phyloP scores from a whole-genome alignment of 2,888 invertebrate genomes.

The Eubasilissa splendida region DNA sequence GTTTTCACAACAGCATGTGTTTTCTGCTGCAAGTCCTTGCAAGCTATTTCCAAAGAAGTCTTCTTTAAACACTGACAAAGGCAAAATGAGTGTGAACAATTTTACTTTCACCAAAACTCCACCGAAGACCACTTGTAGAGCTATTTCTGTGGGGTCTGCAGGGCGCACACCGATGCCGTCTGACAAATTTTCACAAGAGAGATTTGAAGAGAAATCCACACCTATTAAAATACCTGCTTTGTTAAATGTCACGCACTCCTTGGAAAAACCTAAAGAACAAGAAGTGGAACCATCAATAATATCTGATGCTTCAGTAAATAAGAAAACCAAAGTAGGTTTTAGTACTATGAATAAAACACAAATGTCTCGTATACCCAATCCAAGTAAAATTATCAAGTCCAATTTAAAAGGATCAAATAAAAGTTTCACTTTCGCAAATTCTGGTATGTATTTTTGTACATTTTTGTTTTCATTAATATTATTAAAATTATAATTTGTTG shows the following conservation, averaged over 20 bases:
- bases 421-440: conserved; percentile 68
- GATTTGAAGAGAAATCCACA: conserved; percentile 59
- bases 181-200: conserved; percentile 9
- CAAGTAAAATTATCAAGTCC: conserved; percentile 68
- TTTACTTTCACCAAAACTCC: conserved; percentile 44
- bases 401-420: conserved; percentile 71
- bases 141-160: conserved; percentile 63
- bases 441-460: conserved; percentile 62
- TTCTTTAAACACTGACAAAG: background rate
- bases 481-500: background rate
- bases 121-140: conserved; percentile 40
- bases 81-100: conserved; percentile 3
- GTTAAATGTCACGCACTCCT: conserved; percentile 66
- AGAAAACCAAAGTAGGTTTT: conserved; percentile 67
- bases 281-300: background rate
- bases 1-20: conserved; percentile 33
- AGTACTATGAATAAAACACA: conserved; percentile 66
- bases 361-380: conserved; percentile 60
- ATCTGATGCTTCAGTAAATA: conserved; percentile 59
- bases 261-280: conserved; percentile 63
- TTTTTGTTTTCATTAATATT: background rate
- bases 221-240: conserved; percentile 61
- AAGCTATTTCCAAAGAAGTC: conserved; percentile 31
- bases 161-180: conserved; percentile 66
- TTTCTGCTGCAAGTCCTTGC: conserved; percentile 53